These are phyloP conservation scores for Axinella damicornis DNA, from an alignment of 37 sponge, comb jelly and placozoan genomes.

Conservation along the genomic window DNA sequence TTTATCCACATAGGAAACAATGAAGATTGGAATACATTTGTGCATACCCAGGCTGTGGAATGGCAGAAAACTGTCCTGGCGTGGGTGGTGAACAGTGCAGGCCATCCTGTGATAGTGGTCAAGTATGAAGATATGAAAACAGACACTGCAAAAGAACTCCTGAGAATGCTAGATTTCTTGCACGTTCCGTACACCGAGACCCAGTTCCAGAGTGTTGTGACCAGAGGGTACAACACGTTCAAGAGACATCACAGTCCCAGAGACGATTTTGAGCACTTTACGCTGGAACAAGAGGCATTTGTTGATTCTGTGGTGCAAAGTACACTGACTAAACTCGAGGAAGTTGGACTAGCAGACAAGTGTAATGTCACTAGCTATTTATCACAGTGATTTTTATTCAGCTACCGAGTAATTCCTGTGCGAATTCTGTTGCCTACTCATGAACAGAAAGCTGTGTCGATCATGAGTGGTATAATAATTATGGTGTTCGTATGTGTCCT, in stretches of 20 bases:
- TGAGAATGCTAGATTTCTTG: slow-evolving; percentile 31
- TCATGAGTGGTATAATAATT: no score
- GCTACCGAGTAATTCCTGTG: no score
- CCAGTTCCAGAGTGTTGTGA: slow-evolving; percentile 15
- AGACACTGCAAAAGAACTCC: background rate
- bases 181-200: slow-evolving; percentile 36
- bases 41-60: background rate
- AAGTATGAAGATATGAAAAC: slow-evolving; percentile 26
- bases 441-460: no score
- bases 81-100: slow-evolving; percentile 29
- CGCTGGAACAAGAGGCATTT: slow-evolving; percentile 10
- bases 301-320: slow-evolving; percentile 1
- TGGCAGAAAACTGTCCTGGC: slow-evolving; percentile 39
- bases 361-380: no score
- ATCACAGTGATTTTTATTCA: no score
- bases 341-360: no score
- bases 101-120: slow-evolving; percentile 38
- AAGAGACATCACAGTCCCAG: background rate
- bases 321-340: background rate
- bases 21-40: slow-evolving; percentile 33
- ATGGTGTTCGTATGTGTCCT: no score
- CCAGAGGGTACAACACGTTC: slow-evolving; percentile 24
- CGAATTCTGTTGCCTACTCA: no score
- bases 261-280: slow-evolving; percentile 39
- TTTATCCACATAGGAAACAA: slow-evolving; percentile 13